Percentiles rank a stretch among this genome's conserved stretches.
These are phyloP conservation scores for Pseudanteris insignis DNA, from an alignment of 2,888 invertebrate genomes.

Conservation along the genomic window DNA sequence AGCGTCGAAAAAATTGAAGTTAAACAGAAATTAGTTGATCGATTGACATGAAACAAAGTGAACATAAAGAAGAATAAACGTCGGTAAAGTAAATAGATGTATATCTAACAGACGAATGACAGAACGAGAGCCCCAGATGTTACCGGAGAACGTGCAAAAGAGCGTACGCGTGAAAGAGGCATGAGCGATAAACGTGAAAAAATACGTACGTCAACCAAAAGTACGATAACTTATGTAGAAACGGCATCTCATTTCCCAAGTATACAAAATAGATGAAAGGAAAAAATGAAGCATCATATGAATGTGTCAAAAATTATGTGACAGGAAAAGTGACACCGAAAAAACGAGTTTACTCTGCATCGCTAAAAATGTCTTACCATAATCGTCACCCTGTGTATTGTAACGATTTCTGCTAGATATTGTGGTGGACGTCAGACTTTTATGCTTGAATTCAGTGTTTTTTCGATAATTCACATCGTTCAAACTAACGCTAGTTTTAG, in stretches of 20 bases:
- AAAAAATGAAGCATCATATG: conserved; percentile 33
- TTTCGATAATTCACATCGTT: conserved; percentile 58
- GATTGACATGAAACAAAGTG: too few relatives aligned
- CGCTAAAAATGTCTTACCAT: conserved; percentile 60
- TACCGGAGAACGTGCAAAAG: conserved; percentile 12
- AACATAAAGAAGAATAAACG: too few relatives aligned
- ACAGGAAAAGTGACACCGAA: conserved; percentile 33
- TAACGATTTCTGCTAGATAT: conserved; percentile 56
- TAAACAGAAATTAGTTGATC: too few relatives aligned
- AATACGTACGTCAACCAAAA: conserved; percentile 25
- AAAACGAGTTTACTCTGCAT: conserved; percentile 37
- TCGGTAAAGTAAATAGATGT: too few relatives aligned
- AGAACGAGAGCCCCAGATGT: too few relatives aligned
- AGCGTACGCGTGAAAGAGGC: conserved; percentile 29
- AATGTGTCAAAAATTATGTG: conserved; percentile 41
- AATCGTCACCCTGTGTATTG: conserved; percentile 56
- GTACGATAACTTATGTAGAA: conserved; percentile 30
- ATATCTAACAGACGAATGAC: too few relatives aligned
- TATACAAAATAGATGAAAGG: conserved; percentile 18
- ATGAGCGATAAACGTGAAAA: conserved; percentile 40
- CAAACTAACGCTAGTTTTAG: conserved; percentile 53
- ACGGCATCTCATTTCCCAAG: conserved; percentile 9
- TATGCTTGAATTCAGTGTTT: conserved; percentile 60
- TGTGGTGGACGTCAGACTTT: conserved; percentile 53
- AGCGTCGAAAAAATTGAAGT: too few relatives aligned